A percentile compares a stretch with the other conserved stretches of the same genome.
These are phyloP conservation scores for Leptosomus discolor DNA, from an alignment of 2,113 vertebrate genomes.

Conservation along the genomic window DNA sequence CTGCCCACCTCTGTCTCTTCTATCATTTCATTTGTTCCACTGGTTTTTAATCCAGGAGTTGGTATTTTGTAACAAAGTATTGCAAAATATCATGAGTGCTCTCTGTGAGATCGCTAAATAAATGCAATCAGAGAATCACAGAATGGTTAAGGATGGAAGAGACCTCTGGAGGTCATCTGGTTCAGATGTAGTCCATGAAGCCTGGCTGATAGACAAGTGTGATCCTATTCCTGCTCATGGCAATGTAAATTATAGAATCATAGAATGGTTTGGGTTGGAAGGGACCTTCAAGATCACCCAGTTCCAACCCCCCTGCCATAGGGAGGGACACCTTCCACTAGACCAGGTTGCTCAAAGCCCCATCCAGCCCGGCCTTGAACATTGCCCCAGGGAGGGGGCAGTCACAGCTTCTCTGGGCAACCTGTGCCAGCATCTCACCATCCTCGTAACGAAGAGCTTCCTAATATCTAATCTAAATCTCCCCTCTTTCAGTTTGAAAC, in stretches of 20 bases:
- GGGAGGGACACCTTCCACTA: no score
- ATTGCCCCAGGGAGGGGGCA: no score
- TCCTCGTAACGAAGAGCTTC: no score
- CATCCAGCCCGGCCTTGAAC: no score
- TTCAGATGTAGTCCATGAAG: not conserved
- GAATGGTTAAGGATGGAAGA: not conserved
- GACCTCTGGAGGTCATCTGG: not conserved
- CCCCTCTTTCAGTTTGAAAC: no score
- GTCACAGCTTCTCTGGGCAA: no score
- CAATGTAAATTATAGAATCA: not conserved
- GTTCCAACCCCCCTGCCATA: no score
- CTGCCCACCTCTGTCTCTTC: not conserved
- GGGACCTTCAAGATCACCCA: no score
- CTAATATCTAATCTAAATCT: no score
- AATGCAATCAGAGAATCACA: not conserved
- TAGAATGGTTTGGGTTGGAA: no score
- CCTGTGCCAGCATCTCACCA: no score
- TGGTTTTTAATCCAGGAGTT: not conserved
- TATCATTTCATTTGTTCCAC: not conserved
- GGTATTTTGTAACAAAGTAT: not conserved
- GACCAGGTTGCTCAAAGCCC: no score
- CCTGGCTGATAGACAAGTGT: not conserved
- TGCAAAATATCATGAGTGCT: not conserved
- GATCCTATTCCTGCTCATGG: not conserved
- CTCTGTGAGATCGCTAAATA: not conserved